A percentile compares a stretch with the other conserved stretches of the same genome.
These are phyloP conservation scores for Hybos culiciformis DNA, from an alignment of 2,888 invertebrate species.

Conservation along the genomic window DNA sequence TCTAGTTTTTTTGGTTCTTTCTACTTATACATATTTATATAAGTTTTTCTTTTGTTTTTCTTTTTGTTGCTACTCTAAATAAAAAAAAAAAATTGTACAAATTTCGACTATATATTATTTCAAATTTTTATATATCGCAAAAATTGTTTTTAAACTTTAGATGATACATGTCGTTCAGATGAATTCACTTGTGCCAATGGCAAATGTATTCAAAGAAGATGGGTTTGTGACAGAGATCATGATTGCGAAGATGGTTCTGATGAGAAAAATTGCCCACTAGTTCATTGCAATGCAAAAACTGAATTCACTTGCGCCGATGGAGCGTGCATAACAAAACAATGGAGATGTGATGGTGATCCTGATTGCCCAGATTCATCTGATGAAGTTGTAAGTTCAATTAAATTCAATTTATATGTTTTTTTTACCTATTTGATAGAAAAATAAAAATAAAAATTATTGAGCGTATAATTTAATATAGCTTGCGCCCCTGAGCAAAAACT, in stretches of 20 bases:
- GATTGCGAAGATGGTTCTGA: slow-evolving; percentile 79
- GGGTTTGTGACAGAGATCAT: slow-evolving; percentile 77
- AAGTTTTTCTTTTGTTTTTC: background rate
- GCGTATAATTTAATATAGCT: no score
- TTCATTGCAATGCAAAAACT: slow-evolving; percentile 51
- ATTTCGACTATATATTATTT: slow-evolving; percentile 1
- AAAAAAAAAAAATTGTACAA: no score
- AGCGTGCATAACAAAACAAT: slow-evolving; percentile 62
- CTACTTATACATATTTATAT: background rate
- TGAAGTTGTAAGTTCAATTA: slow-evolving; percentile 46
- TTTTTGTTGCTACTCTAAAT: background rate
- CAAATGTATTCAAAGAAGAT: slow-evolving; percentile 71
- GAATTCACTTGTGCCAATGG: slow-evolving; percentile 88
- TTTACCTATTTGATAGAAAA: no score
- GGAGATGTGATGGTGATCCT: slow-evolving; percentile 77
- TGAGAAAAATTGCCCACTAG: slow-evolving; percentile 59
- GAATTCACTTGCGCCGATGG: slow-evolving; percentile 65
- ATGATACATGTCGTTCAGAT: slow-evolving; percentile 80
- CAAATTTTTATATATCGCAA: slow-evolving; percentile 4
- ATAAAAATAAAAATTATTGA: no score
- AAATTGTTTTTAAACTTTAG: slow-evolving; percentile 35
- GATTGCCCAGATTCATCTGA: slow-evolving; percentile 78
- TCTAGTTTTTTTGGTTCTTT: background rate
- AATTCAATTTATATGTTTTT: background rate
- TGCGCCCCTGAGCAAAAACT: no score